Evolutionary conservation across 1,140 invertebrate species (phyloP), one percentile per base, ranked within the genome.

Genomic region (Caenorhabditis latens): DNA sequence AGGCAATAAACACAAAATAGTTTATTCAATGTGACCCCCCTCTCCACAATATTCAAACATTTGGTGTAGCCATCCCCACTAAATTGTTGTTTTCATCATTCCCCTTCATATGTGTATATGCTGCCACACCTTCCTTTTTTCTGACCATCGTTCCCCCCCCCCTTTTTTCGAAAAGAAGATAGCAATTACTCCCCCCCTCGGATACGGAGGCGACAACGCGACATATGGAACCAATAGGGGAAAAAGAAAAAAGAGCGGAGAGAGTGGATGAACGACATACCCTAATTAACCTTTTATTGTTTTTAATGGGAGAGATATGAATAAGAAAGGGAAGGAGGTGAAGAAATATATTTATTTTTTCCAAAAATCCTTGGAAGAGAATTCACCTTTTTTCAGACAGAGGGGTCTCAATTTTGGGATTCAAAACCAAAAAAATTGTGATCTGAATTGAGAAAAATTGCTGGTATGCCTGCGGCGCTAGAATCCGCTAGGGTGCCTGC

Each of bases 261-360:
- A 65, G 32, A 65, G 32, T 32, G 42, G 42, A 7, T 3, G 65
- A 71, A 21, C 14, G 65, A 71, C n/a, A 46, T 14, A 4, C 11
- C 71, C 71, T 79, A 79, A 79, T 79, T 79, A 79, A 79, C 71
- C 71, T 79, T 79, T 79, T 79, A 79, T 71, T 71, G 46, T 32
- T 32, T 32, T 32, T 53, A 79, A 53, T 53, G n/a, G 16, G 19
- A n/a, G 46, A 42, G 42, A 71, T 71, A 71, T 71, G 65, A 71
- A 71, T 42, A 42, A 58, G 55, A 19, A 46, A 11, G 65, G 65
- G n/a, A n/a, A n/a, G n/a, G n/a, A n/a, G n/a, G n/a, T n/a, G n/a
- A n/a, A n/a, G n/a, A n/a, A n/a, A n/a, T n/a, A n/a, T n/a, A n/a
- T n/a, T n/a, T n/a, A n/a, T n/a, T n/a, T n/a, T n/a, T n/a, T n/a